These are phyloP conservation scores for Thelaira solivaga DNA, from an alignment of 2,888 invertebrate genomes.

Conservation along the genomic window DNA sequence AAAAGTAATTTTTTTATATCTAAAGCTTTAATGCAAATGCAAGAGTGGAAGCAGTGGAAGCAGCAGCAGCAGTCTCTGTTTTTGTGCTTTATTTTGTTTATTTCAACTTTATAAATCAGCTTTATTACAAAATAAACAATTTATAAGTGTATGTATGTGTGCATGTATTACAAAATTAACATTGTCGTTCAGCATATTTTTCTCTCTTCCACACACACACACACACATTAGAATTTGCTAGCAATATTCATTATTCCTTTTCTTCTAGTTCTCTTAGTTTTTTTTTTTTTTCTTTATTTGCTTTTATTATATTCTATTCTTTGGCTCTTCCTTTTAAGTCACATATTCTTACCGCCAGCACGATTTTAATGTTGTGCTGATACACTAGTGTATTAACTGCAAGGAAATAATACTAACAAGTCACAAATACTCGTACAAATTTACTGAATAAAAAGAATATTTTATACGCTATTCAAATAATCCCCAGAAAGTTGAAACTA, in stretches of 20 bases:
- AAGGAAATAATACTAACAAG: slow-evolving; percentile 10
- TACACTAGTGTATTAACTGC: neutral
- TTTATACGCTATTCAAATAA: too few relatives aligned
- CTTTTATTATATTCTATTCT: slow-evolving; percentile 14
- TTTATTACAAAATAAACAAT: slow-evolving; percentile 62
- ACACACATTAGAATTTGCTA: slow-evolving; percentile 43
- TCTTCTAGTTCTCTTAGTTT: too few relatives aligned
- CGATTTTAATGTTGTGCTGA: slow-evolving; percentile 43
- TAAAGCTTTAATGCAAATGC: slow-evolving; percentile 1
- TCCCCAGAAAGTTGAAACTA: too few relatives aligned
- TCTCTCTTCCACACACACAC: neutral
- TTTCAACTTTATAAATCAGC: slow-evolving; percentile 60
- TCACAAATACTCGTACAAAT: too few relatives aligned
- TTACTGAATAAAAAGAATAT: too few relatives aligned
- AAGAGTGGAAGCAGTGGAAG: too few relatives aligned
- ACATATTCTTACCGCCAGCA: slow-evolving; percentile 52
- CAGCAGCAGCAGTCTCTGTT: slow-evolving; percentile 16
- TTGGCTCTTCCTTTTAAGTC: slow-evolving; percentile 28
- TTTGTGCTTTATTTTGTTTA: slow-evolving; percentile 38
- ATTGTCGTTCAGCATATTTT: slow-evolving; percentile 1
- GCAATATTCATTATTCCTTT: slow-evolving; percentile 55
- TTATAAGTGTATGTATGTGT: slow-evolving; percentile 9
- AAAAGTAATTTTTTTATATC: slow-evolving; percentile 6
- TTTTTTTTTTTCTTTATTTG: too few relatives aligned
- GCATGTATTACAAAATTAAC: neutral